Base-by-base conservation (phyloP, 1,140 invertebrate species). In the Argopecten irradians region DNA sequence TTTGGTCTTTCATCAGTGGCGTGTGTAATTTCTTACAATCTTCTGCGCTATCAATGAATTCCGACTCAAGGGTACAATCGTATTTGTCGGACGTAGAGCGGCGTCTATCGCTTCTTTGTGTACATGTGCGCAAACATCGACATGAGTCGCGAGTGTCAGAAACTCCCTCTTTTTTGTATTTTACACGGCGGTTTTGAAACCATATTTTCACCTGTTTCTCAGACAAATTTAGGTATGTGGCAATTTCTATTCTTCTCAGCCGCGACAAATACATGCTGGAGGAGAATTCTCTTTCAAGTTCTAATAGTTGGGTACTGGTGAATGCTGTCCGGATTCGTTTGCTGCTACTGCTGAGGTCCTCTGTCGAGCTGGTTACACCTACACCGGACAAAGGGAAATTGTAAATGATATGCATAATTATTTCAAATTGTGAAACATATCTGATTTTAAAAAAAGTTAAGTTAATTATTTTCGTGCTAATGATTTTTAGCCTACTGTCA, bases 151-250 rank as follows among this genome's bases (percentile, higher is more conserved):
- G 88, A n/a, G 91, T 36, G 34, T 93, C 93, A 11, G 88, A 84
- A 90, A 95, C 43, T 90, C 93, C 93, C 92, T 97, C 97, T 93
- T 98, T 98, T 96, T 99, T 98, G 94, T 98, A 97, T 94, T 99
- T 99, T 3, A 99, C 98, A 5, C 98, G 96, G 11, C 96, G 93
- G 94, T 98, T 98, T 95, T 99, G 98, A 94, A 99, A 98, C 98
- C 98, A 99, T 87, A 99, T 99, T 95, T 95, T 99, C 71, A 99
- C 98, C 96, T 99, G 98, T 94, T 99, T 99, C 95, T 99, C 98
- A 0, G 98, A 98, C 0, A 99, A 95, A 34, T 97, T 97, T 7
- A 97, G 93, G 90, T 96, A 96, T 7, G 96, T 96, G 34, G 96
- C 96, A 36, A 97, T 97, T 93, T 97, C 96, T 84, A 97, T 97